Conservation (phyloP, 2,113 vertebrate species). For the Perca flavescens region DNA sequence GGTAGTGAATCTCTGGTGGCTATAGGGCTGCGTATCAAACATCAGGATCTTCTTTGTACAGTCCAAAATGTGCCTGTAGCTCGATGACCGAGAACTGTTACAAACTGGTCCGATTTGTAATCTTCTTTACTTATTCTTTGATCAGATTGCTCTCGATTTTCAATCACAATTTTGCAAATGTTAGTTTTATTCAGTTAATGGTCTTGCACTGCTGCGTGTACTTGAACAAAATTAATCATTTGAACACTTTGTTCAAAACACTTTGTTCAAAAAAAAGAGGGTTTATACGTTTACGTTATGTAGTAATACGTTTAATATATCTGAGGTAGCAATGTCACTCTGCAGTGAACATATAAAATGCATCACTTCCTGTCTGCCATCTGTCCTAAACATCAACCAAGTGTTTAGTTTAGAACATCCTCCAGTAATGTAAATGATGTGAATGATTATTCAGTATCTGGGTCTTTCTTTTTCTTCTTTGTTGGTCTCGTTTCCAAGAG, state of each 20-base stretch:
- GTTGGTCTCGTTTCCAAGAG: conserved; percentile 34
- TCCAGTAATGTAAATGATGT: not conserved
- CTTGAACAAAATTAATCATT: not conserved
- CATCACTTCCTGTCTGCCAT: conserved; percentile 25
- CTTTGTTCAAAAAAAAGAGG: no score
- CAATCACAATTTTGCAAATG: not conserved
- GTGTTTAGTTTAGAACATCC: conserved; percentile 6
- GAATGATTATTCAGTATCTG: not conserved
- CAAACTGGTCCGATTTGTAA: not conserved
- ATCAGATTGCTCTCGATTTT: not conserved
- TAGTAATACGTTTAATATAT: not conserved
- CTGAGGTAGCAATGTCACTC: not conserved
- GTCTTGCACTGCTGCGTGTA: not conserved
- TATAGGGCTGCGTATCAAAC: not conserved
- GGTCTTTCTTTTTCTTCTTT: not conserved
- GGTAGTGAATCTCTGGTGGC: not conserved
- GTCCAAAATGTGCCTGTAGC: not conserved
- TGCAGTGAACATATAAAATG: not conserved
- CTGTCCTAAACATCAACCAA: not conserved
- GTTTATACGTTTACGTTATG: no score
- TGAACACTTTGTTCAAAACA: not conserved
- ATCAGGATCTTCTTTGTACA: not conserved
- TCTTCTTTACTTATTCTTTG: not conserved
- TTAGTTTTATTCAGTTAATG: not conserved
- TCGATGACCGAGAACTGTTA: not conserved